Evolutionary conservation across 2,113 vertebrate genomes (phyloP).

Genomic region (Indicator maculatus): DNA sequence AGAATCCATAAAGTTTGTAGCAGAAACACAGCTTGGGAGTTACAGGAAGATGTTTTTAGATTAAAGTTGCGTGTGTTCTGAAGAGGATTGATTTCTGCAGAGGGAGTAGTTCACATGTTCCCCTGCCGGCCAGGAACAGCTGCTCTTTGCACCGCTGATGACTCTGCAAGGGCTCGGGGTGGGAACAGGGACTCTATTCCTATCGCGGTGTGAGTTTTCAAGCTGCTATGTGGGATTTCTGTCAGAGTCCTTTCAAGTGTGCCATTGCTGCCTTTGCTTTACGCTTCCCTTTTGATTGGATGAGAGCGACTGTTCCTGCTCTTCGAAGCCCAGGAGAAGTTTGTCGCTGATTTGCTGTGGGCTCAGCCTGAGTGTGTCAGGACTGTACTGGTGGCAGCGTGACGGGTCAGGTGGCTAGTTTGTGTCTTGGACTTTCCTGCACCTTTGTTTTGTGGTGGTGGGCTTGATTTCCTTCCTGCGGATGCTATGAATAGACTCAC

Average conservation of each 20-base stretch:
- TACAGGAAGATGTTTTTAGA: background rate
- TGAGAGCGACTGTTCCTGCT: background rate
- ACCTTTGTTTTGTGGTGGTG: background rate
- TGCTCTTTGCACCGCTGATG: conserved; percentile 39
- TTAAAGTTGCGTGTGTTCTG: background rate
- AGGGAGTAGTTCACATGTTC: conserved; percentile 12
- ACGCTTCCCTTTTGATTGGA: background rate
- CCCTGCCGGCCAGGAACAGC: conserved; percentile 46
- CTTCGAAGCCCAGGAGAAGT: conserved; percentile 11
- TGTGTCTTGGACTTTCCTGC: conserved; percentile 1
- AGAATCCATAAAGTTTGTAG: background rate
- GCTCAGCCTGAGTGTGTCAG: conserved; percentile 58
- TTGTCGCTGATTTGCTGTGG: conserved; percentile 41
- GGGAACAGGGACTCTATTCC: conserved; percentile 35
- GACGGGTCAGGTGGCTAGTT: conserved; percentile 49
- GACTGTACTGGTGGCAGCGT: background rate
- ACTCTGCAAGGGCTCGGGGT: conserved; percentile 23
- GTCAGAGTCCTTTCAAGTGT: conserved; percentile 51
- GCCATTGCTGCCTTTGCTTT: conserved; percentile 22
- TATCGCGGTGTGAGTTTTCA: conserved; percentile 52
- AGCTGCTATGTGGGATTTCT: conserved; percentile 64
- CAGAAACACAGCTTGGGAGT: background rate
- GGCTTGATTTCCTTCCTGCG: background rate
- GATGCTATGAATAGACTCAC: background rate
- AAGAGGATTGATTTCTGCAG: conserved; percentile 20